Evolutionary conservation across 2,888 invertebrate species (phyloP), one percentile per base, ranked within the genome.

Genomic region (Lamellibrachia satsuma): DNA sequence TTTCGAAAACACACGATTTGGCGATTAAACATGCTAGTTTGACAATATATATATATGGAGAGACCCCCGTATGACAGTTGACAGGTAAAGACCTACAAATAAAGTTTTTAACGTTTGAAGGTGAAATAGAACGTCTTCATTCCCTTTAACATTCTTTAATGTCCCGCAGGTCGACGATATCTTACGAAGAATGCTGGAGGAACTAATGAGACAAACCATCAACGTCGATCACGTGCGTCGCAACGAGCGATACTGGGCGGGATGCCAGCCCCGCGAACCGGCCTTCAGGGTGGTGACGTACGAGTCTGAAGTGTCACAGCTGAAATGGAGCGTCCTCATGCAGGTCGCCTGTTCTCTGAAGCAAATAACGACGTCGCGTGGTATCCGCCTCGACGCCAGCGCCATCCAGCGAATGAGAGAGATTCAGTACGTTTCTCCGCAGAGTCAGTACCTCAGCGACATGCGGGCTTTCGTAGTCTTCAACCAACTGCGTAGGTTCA

Each of bases 141-240:
- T 39, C 39, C 39, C 39, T 39, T 39, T 39, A 39, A 39, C 39
- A 75, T n/a, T 75, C 6, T 75, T 22, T 22, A 22, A 75, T 15
- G 15, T 75, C n/a, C 1, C 22, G 15, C 22, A 75, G 75, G 75
- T 75, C 22, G 75, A 22, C 75, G 22, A 15, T n/a, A 75, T 22
- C 75, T 75, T 75, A n/a, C 22, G 22, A 6, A 15, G n/a, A 75
- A 15, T 75, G 75, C 15, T 75, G 75, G 22, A 11, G 6, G 15
- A 15, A 75, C 75, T 75, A n/a, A 75, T 75, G 75, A 75, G 22
- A n/a, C 75, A 75, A 15, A 75, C n/a, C 75, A n/a, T 75, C 75
- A 22, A 75, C 22, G 75, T 75, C n/a, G 75, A 75, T 75, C 75
- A 75, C 75, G 75, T 75, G 75, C 75, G 75, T 75, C 75, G 75